A percentile compares a stretch with the other conserved stretches of the same genome.
Evolutionary conservation across 2,113 vertebrate species (phyloP).

Genomic region (Odobenus rosmarus): DNA sequence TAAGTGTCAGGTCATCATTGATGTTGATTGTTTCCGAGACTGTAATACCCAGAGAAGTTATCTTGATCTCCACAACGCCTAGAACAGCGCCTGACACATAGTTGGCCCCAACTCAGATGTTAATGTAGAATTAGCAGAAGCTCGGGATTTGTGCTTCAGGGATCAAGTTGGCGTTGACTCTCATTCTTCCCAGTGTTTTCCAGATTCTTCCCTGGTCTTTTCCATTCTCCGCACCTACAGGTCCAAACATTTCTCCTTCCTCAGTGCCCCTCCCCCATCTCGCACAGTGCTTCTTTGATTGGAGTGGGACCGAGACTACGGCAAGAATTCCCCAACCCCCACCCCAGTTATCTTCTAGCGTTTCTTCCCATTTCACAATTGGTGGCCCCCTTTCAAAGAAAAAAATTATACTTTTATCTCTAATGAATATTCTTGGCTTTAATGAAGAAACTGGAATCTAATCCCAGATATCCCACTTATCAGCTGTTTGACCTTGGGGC

Average conservation of each 20-base stretch:
- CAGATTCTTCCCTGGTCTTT: neutral
- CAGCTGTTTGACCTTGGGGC: neutral
- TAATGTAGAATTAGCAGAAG: neutral
- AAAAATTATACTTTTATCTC: neutral
- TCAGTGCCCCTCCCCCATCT: neutral
- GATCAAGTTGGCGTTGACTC: neutral
- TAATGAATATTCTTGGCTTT: constrained; percentile 8
- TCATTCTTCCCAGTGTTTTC: neutral
- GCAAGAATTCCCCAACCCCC: neutral
- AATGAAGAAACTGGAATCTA: neutral
- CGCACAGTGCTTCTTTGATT: neutral
- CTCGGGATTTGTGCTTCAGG: neutral
- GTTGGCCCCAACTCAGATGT: neutral
- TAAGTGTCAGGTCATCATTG: neutral
- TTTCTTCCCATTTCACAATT: constrained; percentile 44
- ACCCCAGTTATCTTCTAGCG: neutral
- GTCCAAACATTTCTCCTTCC: neutral
- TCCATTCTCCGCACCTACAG: neutral
- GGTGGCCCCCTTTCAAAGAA: neutral
- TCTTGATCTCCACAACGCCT: neutral
- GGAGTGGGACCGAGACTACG: neutral
- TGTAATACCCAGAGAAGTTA: neutral
- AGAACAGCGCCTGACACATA: neutral
- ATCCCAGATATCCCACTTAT: neutral
- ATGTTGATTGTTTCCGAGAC: neutral